Evolutionary conservation across 2,797 vertebrate species (phyloP).

Genomic region (Triplophysa yarkandensis): DNA sequence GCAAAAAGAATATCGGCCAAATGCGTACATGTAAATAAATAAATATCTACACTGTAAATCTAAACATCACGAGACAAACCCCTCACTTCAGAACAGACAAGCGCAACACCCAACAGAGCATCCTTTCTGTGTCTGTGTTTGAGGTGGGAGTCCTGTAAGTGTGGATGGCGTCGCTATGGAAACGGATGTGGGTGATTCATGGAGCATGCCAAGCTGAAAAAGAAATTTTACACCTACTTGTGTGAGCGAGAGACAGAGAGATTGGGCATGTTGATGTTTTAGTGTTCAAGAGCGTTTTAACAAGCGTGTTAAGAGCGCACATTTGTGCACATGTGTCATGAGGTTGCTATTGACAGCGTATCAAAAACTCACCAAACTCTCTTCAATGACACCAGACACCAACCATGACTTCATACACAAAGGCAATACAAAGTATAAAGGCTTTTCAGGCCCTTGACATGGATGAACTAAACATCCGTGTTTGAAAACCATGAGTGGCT

Average conservation of each 20-base stretch:
- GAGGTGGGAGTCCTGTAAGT: conserved; percentile 11
- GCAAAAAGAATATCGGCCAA: no score
- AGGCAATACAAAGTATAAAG: not conserved
- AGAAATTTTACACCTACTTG: conserved; percentile 25
- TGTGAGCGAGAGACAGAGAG: conserved; percentile 3
- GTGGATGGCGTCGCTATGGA: conserved; percentile 32
- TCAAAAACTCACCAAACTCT: not conserved
- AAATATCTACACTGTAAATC: no score
- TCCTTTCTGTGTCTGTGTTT: conserved; percentile 6
- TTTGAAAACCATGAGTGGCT: not conserved
- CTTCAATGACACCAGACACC: not conserved
- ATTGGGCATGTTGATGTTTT: conserved; percentile 10
- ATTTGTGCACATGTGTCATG: not conserved
- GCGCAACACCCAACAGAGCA: conserved; percentile 6
- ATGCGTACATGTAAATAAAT: no score
- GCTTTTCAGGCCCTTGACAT: not conserved
- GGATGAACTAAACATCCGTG: not conserved
- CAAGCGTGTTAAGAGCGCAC: not conserved
- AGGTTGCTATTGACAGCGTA: not conserved
- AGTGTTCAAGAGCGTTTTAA: conserved; percentile 7
- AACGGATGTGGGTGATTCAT: conserved; percentile 34
- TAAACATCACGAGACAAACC: not conserved
- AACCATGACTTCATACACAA: not conserved
- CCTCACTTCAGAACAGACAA: conserved; percentile 7
- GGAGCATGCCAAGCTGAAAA: conserved; percentile 32